Evolutionary conservation across 1,140 invertebrate species (phyloP), one percentile per base, ranked within the genome.

Genomic region (Halictus rubicundus): DNA sequence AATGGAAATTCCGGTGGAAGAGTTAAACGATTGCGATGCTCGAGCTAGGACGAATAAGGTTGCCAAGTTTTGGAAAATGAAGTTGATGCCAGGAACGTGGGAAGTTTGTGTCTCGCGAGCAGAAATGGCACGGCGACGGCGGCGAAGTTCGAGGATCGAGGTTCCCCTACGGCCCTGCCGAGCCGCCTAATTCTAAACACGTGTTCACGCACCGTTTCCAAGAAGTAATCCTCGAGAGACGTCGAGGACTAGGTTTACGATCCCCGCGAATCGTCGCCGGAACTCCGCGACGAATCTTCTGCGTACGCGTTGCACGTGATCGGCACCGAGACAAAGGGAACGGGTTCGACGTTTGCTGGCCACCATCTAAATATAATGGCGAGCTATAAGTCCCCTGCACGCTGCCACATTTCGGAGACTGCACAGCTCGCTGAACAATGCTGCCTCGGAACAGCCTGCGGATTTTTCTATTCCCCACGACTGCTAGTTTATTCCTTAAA

Each of bases 171-270:
- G 64, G 27, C n/a, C 21, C 5, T 23, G 42, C 25, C 68, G 9
- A 16, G 68, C 68, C 39, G 65, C 68, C 77, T 87, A 87, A 87
- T 86, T 85, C 85, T 87, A 81, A 87, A 87, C 85, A 86, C 74
- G 76, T 86, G 84, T 86, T 86, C 81, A 42, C 49, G 60, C 49
- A 83, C 71, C 65, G 74, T 68, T 87, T 87, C 85, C 74, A 54
- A 80, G 85, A 87, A 87, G 61, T 70, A 64, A 78, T 83, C 68
- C 74, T 72, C 85, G 84, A 74, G 54, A 72, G 68, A 72, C 75
- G 74, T 80, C 64, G 74, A 66, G 78, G 57, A 14, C 57, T 68
- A 74, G 76, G 79, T 86, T 86, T 86, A 86, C 84, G 85, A 86
- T 86, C 78, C 72, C 65, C 83, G 76, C 81, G 81, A 73, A 83